A percentile compares a stretch with the other conserved stretches of the same genome.
These are phyloP conservation scores for Aplysia californica DNA, from an alignment of 1,140 invertebrate genomes.

Conservation along the genomic window DNA sequence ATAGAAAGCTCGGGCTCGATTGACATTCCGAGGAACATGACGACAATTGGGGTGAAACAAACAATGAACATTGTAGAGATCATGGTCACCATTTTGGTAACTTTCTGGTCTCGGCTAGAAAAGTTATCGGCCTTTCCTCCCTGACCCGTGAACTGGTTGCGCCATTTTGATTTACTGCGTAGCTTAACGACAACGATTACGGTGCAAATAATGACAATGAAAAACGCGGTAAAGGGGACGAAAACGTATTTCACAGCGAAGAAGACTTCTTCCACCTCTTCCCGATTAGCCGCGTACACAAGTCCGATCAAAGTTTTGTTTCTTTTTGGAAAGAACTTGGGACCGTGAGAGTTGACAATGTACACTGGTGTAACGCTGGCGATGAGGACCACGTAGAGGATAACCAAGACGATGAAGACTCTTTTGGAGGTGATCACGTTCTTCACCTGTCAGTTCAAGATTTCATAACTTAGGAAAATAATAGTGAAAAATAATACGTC, in stretches of 20 bases:
- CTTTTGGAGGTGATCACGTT: not conserved
- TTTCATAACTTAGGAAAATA: too few species aligned
- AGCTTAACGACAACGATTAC: conserved; percentile 1
- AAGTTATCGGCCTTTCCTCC: not conserved
- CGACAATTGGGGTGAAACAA: not conserved
- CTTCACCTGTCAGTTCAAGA: too few species aligned
- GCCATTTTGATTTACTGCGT: conserved; percentile 5
- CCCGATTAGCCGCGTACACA: not conserved
- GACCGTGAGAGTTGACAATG: not conserved
- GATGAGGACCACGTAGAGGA: not conserved
- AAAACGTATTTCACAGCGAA: not conserved
- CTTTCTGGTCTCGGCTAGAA: not conserved
- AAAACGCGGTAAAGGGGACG: not conserved
- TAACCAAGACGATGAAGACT: not conserved
- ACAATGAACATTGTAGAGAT: conserved; percentile 1
- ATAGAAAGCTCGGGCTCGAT: not conserved
- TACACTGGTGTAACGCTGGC: not conserved
- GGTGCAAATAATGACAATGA: not conserved
- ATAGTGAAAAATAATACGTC: too few species aligned
- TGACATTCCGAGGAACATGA: not conserved
- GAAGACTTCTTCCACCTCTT: not conserved
- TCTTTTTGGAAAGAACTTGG: not conserved
- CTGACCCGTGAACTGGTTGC: not conserved
- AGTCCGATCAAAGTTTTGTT: conserved; percentile 4
- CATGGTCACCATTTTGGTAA: not conserved